Conservation (phyloP, 2,797 vertebrate species). For the Staurois parvus region DNA sequence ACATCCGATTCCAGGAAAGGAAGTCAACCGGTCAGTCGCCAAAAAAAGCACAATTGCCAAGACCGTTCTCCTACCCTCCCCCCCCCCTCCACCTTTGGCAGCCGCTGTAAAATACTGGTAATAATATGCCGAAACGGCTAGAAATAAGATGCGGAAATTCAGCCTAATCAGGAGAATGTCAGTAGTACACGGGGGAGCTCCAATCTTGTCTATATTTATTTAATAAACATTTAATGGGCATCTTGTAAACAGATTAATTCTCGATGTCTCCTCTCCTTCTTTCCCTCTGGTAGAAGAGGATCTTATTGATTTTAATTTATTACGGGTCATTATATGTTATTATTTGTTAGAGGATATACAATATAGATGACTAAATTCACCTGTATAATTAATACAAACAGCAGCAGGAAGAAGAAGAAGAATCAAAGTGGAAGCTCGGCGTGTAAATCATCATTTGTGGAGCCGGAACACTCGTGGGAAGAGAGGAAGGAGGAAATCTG, state of each 20-base stretch:
- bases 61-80: too few species aligned
- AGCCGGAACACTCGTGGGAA: background rate
- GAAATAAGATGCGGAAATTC: conserved; percentile 21
- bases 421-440: conserved; percentile 32
- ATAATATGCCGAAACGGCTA: conserved; percentile 11
- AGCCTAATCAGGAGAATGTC: conserved; percentile 26
- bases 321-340: conserved; percentile 48
- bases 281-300: conserved; percentile 34
- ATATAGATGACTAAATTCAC: conserved; percentile 47
- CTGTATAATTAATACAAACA: conserved; percentile 51
- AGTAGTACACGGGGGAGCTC: conserved; percentile 28
- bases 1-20: too few species aligned
- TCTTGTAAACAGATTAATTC: conserved; percentile 54
- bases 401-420: conserved; percentile 2
- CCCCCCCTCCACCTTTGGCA: too few species aligned
- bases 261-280: conserved; percentile 29
- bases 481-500: background rate
- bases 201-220: conserved; percentile 47
- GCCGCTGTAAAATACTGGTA: background rate
- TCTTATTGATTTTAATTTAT: conserved; percentile 62
- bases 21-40: too few species aligned
- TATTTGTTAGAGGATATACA: conserved; percentile 46
- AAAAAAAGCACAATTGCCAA: too few species aligned
- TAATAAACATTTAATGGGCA: conserved; percentile 55
- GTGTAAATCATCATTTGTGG: conserved; percentile 21